Percentiles rank a stretch among this genome's conserved stretches.
phyloP scores from a whole-genome alignment of 2,888 invertebrate species.

The Vanessa cardui region DNA sequence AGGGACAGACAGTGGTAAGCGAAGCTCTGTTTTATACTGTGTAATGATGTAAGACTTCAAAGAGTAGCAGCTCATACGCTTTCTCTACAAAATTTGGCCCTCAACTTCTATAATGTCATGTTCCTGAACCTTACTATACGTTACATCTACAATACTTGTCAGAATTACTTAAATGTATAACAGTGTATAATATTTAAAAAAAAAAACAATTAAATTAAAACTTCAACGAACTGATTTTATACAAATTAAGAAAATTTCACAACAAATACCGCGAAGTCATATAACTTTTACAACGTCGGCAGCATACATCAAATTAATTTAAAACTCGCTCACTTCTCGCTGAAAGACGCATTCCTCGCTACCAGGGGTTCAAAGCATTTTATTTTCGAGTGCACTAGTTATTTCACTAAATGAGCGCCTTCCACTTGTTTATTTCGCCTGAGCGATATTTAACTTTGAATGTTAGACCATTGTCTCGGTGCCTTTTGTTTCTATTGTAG shows the following conservation, averaged over 20 bases:
- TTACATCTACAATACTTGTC: too few relatives aligned
- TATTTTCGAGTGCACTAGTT: slow-evolving; percentile 53
- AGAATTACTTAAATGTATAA: too few relatives aligned
- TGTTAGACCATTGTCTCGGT: slow-evolving; percentile 61
- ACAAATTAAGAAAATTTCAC: slow-evolving; percentile 1
- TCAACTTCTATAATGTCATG: too few relatives aligned
- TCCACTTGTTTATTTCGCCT: slow-evolving; percentile 59
- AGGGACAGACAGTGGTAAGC: too few relatives aligned
- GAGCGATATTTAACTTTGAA: slow-evolving; percentile 73
- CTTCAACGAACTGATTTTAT: background rate
- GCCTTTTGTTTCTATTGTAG: slow-evolving; percentile 32
- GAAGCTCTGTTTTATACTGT: too few relatives aligned
- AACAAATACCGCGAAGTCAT: slow-evolving; percentile 10
- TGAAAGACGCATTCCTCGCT: slow-evolving; percentile 23
- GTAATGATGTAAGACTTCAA: too few relatives aligned
- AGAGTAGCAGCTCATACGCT: too few relatives aligned
- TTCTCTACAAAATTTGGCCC: too few relatives aligned
- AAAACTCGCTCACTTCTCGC: slow-evolving; percentile 8
- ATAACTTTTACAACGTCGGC: slow-evolving; percentile 20
- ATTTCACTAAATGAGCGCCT: slow-evolving; percentile 69
- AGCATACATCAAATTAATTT: slow-evolving; percentile 25
- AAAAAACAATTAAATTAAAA: background rate
- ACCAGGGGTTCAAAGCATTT: slow-evolving; percentile 28
- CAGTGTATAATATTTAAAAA: too few relatives aligned
- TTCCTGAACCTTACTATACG: too few relatives aligned